Base-by-base conservation (phyloP, 2,113 vertebrate species). In the Chamaetylas fuelleborni region DNA sequence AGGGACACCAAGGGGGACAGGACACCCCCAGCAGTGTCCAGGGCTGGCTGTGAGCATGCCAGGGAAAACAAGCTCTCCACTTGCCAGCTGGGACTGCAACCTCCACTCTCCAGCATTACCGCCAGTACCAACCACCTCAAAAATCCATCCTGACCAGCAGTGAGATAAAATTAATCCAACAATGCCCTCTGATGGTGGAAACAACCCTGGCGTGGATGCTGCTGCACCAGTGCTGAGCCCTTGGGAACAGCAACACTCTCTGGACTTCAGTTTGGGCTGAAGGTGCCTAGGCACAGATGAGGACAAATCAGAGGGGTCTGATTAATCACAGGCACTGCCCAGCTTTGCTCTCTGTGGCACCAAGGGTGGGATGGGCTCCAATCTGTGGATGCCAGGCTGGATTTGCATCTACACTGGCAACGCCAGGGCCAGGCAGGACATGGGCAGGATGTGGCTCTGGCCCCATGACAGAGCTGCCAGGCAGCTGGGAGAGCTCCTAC, bases 111-210 rank as follows among this genome's bases (percentile, higher is more conserved):
- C 4, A 24, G 58, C 36, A 61, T 14, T 62, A 58, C 5, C 1
- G 0, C 54, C 40, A 31, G 29, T 5, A 58, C 47, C 24, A 77
- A 13, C 8, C 40, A 47, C 22, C 24, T 69, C 58, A 12, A 8
- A 61, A 34, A 74, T 13, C 19, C 71, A 53, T 28, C 34, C 34
- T 8, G 51, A 50, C 34, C 79, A 25, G 12, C 17, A 9, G 24
- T 43, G 51, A 40, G 33, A 48, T 24, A 70, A 82, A 86, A n/a
- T 47, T 36, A 78, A 72, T 67, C 51, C 9, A 0, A 62, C 43
- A 25, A 78, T 88, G 97, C 97, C 95, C 96, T 95, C 97, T 95
- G 73, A 94, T 95, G 96, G 90, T 67, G 50, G 74, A 71, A 88
- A 73, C 13, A 73, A 40, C 18, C 17, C 42, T 64, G 34, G 16